Conservation (phyloP, 2,797 vertebrate genomes). For the Myripristis jacobus region DNA sequence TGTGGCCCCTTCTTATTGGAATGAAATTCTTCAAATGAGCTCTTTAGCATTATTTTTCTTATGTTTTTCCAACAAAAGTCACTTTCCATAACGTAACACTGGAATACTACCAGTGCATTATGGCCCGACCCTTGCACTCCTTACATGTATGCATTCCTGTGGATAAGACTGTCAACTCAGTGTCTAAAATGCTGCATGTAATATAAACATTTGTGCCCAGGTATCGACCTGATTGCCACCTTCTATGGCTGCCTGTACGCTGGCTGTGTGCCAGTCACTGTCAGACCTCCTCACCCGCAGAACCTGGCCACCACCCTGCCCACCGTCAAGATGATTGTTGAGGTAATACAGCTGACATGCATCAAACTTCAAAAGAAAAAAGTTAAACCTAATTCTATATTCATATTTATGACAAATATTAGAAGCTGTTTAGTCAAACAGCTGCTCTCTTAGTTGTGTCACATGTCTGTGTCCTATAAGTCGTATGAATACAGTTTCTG, state of each 20-base stretch:
- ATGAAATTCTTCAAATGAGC: no score
- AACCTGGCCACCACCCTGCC: constrained; percentile 95
- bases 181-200: not conserved
- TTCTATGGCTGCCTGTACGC: constrained; percentile 97
- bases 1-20: no score
- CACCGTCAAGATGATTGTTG: constrained; percentile 98
- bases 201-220: constrained; percentile 71
- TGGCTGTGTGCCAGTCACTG: constrained; percentile 93
- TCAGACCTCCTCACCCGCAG: constrained; percentile 95
- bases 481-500: constrained; percentile 33
- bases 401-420: not conserved
- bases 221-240: constrained; percentile 94
- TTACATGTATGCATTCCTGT: no score
- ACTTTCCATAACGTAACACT: no score
- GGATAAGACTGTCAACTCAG: not conserved
- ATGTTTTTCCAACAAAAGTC: no score
- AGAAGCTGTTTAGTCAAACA: not conserved
- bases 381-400: no score
- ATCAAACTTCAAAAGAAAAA: not conserved
- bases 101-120: no score
- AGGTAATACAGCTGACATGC: constrained; percentile 80
- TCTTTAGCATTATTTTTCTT: no score
- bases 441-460: constrained; percentile 6
- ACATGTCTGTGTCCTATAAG: constrained; percentile 4
- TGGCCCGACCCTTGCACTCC: no score